Conservation (phyloP, 2,113 vertebrate species). For the Rhinoderma darwinii region DNA sequence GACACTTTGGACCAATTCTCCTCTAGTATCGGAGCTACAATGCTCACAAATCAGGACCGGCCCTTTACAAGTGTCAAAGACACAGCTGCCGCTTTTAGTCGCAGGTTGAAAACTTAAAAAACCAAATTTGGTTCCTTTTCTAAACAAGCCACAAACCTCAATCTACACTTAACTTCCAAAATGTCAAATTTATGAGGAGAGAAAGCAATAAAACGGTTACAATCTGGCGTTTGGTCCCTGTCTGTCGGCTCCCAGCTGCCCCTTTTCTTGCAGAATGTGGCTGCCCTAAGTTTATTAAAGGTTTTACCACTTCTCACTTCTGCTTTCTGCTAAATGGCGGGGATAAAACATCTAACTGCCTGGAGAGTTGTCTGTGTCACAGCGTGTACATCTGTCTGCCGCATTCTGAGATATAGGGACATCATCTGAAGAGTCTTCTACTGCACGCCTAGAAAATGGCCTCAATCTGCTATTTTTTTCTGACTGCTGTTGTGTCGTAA, state of each 20-base stretch:
- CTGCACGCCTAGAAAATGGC: conserved; percentile 7
- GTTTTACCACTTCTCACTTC: conserved; percentile 73
- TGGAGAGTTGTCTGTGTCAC: conserved; percentile 34
- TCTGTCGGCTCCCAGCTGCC: conserved; percentile 77
- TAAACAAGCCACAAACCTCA: conserved; percentile 79
- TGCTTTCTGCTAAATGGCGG: conserved; percentile 63
- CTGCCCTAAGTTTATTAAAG: conserved; percentile 71
- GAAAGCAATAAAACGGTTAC: conserved; percentile 84
- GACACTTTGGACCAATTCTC: conserved; percentile 17
- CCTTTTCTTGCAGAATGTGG: conserved; percentile 73
- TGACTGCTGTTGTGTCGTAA: background rate
- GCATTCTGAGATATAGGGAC: conserved; percentile 35
- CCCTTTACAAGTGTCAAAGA: conserved; percentile 12
- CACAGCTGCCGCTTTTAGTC: conserved; percentile 71
- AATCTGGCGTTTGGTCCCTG: conserved; percentile 84
- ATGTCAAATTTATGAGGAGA: conserved; percentile 83
- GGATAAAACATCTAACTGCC: conserved; percentile 53
- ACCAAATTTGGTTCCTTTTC: conserved; percentile 79
- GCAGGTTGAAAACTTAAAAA: conserved; percentile 71
- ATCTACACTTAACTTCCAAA: conserved; percentile 82
- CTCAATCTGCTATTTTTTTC: background rate
- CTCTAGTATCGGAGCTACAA: background rate
- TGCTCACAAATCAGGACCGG: conserved; percentile 25
- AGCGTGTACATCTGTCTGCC: conserved; percentile 34
- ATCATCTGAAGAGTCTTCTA: background rate